Evolutionary conservation across 2,113 vertebrate genomes (phyloP).

Genomic region (Oryzias curvinotus): DNA sequence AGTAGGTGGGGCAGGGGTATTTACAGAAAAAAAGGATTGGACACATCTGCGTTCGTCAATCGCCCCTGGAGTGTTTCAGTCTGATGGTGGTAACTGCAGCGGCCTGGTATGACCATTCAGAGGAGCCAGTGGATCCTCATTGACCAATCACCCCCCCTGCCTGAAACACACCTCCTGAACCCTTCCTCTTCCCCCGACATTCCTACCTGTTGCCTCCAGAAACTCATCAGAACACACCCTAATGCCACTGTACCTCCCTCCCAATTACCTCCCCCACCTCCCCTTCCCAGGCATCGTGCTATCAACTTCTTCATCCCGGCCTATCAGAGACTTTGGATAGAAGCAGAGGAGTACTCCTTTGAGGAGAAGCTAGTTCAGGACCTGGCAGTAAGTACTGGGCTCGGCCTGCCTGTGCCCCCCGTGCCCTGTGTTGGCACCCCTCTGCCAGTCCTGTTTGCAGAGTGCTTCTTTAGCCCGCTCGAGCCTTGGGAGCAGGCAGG

Average conservation of each 20-base stretch:
- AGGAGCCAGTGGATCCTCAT: conserved; percentile 87
- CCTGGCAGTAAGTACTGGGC: conserved; percentile 98
- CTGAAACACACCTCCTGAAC: conserved; percentile 72
- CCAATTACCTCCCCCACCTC: conserved; percentile 47
- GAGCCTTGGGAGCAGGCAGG: conserved; percentile 72
- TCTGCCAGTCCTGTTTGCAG: conserved; percentile 70
- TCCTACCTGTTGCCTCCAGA: conserved; percentile 61
- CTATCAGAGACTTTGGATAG: conserved; percentile 99
- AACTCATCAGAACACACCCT: conserved; percentile 65
- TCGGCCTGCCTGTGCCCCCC: conserved; percentile 58
- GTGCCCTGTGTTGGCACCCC: conserved; percentile 77
- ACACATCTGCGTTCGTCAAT: too few relatives aligned
- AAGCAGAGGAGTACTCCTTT: conserved; percentile 99
- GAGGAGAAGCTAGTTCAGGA: conserved; percentile 99
- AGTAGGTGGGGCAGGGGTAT: too few relatives aligned
- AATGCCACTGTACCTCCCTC: conserved; percentile 73
- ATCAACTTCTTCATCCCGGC: conserved; percentile 99
- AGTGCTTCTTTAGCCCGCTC: conserved; percentile 77
- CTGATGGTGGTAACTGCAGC: conserved; percentile 21
- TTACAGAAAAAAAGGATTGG: too few relatives aligned
- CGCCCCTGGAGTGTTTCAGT: conserved; percentile 12
- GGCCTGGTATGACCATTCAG: conserved; percentile 90
- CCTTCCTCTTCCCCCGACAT: conserved; percentile 48
- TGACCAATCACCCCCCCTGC: conserved; percentile 86
- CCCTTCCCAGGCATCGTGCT: conserved; percentile 97